Evolutionary conservation across 2,113 vertebrate species (phyloP), one percentile per base, ranked within the genome.

Genomic region (Dipodomys spectabilis): DNA sequence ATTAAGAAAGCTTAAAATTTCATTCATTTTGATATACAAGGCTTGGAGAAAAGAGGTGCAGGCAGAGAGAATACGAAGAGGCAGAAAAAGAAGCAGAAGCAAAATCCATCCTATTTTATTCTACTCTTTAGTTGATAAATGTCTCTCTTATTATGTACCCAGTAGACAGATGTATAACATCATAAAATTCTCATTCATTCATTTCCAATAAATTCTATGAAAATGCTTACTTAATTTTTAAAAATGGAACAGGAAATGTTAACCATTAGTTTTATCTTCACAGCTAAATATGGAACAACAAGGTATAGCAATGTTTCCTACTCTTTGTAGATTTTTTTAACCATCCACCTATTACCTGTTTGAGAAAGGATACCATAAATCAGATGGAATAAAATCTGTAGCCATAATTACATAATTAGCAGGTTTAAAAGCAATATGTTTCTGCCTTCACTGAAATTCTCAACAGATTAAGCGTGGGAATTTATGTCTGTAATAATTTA

Each of bases 401-500:
- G 83, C 25, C 68, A 83, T 8, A 30, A 57, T 67, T 71, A 53
- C 3, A 82, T 4, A 86, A 67, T 78, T 53, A 91, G 9, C 25
- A 88, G 1, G 5, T 57, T 69, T 90, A 78, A 12, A 85, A 80
- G 3, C 27, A 80, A 62, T 10, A 12, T 23, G 64, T 75, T 25
- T 73, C 7, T 85, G 45, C 0, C 30, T 20, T 68, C 22, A 82
- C 20, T 89, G 79, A 57, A 93, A 74, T 81, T 88, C 67, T 83
- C 49, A 93, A 88, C 3, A 91, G 39, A 80, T 32, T 1, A 7
- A 79, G 16, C 6, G 11, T n/a, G n/a, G 60, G 2, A 57, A 32
- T 67, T 74, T 82, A 64, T 39, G 35, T 25, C 30, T 79, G 0
- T 60, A 94, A 94, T 79, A 85, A 93, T 77, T 96, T 93, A 67